phyloP scores from a whole-genome alignment of 2,888 invertebrate species.

The Melinopterus prodromus region DNA sequence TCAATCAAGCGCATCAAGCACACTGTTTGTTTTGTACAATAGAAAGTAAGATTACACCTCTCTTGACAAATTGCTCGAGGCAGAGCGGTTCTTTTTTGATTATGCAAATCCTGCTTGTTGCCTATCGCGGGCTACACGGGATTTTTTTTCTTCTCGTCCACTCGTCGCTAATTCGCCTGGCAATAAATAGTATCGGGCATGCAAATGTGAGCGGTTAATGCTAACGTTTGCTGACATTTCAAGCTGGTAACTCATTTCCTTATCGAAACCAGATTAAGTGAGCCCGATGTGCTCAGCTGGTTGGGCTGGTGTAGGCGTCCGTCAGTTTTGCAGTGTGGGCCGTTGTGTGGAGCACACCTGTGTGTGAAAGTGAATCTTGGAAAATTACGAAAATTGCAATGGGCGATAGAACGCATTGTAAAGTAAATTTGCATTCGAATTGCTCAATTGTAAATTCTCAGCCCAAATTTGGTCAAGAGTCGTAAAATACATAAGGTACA shows the following conservation, averaged over 20 bases:
- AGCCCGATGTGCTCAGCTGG: neutral
- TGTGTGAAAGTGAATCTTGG: neutral
- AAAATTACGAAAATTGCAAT: neutral
- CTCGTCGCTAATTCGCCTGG: neutral
- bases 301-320: neutral
- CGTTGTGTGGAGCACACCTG: neutral
- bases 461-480: too few species aligned
- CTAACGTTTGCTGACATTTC: neutral
- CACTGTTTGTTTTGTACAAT: neutral
- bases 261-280: neutral
- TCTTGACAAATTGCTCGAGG: neutral
- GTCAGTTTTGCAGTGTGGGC: neutral
- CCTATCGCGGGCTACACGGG: neutral
- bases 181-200: neutral
- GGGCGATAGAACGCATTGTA: too few species aligned
- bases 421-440: too few species aligned
- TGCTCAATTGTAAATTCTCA: too few species aligned
- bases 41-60: conserved; percentile 4
- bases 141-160: neutral
- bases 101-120: neutral
- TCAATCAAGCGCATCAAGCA: neutral
- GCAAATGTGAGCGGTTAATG: conserved; percentile 4
- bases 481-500: too few species aligned
- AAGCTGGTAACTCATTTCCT: neutral
- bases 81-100: neutral